Evolutionary conservation across 2,797 vertebrate species (phyloP).

Genomic region (Meriones psammophilus): DNA sequence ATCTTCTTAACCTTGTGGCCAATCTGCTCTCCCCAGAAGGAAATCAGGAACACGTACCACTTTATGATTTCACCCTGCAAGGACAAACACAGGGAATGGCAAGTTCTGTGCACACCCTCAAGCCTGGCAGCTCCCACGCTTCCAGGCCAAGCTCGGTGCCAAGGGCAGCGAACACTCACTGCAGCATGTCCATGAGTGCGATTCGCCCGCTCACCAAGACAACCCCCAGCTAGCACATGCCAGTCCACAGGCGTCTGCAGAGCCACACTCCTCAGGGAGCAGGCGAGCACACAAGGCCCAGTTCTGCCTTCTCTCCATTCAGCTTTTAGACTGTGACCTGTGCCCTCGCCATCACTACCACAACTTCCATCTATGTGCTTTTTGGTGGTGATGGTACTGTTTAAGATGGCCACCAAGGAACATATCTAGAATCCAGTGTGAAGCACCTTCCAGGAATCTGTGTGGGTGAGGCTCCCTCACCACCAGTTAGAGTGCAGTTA

Average conservation of each 20-base stretch:
- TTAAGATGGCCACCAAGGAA: not conserved
- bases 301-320: not conserved
- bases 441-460: not conserved
- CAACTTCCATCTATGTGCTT: not conserved
- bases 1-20: slow-evolving; percentile 99
- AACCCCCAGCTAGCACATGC: not conserved
- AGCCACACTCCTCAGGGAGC: not conserved
- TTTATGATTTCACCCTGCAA: slow-evolving; percentile 93
- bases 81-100: not conserved
- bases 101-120: not conserved
- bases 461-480: not conserved
- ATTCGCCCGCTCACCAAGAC: not conserved
- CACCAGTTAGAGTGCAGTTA: not conserved
- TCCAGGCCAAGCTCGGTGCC: too few relatives aligned
- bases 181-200: accelerated
- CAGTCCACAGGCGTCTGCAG: too few relatives aligned
- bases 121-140: not conserved
- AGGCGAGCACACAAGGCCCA: not conserved
- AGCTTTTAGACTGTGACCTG: not conserved
- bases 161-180: accelerated
- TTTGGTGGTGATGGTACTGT: not conserved
- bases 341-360: not conserved
- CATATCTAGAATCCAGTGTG: too few relatives aligned
- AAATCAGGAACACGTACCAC: slow-evolving; percentile 96
- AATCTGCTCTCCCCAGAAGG: slow-evolving; percentile 99